phyloP scores from a whole-genome alignment of 2,113 vertebrate species.

The Pyrgilauda ruficollis region DNA sequence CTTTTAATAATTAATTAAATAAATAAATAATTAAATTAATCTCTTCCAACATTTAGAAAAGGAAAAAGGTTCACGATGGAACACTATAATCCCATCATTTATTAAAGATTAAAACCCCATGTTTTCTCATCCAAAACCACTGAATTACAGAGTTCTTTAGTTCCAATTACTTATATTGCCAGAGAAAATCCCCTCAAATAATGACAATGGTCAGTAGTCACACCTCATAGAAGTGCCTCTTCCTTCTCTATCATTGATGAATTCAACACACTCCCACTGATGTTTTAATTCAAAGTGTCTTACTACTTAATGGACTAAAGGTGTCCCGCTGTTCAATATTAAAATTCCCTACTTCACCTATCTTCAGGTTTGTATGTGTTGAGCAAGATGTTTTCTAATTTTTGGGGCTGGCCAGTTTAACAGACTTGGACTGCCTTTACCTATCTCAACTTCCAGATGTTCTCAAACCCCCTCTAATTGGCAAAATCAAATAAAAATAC shows the following conservation, averaged over 20 bases:
- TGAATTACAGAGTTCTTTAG: background rate
- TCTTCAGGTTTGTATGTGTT: background rate
- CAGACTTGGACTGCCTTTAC: background rate
- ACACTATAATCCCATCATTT: background rate
- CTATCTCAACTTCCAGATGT: background rate
- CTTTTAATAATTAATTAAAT: background rate
- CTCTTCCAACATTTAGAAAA: background rate
- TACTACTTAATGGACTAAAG: background rate
- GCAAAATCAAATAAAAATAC: background rate
- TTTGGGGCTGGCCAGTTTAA: background rate
- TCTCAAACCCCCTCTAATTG: background rate
- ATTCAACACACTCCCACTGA: background rate
- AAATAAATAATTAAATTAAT: background rate
- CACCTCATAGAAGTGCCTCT: background rate
- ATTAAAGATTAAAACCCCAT: background rate
- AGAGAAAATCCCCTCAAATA: background rate
- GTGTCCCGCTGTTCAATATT: background rate
- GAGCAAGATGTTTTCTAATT: background rate
- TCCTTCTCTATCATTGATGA: background rate
- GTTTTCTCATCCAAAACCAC: background rate
- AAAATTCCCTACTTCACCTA: background rate
- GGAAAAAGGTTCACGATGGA: background rate
- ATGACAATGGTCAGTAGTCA: background rate
- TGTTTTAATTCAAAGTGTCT: background rate
- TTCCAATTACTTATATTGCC: background rate